A percentile compares a stretch with the other conserved stretches of the same genome.
Conservation (phyloP, 2,888 invertebrate genomes). For the Clunio marinus region DNA sequence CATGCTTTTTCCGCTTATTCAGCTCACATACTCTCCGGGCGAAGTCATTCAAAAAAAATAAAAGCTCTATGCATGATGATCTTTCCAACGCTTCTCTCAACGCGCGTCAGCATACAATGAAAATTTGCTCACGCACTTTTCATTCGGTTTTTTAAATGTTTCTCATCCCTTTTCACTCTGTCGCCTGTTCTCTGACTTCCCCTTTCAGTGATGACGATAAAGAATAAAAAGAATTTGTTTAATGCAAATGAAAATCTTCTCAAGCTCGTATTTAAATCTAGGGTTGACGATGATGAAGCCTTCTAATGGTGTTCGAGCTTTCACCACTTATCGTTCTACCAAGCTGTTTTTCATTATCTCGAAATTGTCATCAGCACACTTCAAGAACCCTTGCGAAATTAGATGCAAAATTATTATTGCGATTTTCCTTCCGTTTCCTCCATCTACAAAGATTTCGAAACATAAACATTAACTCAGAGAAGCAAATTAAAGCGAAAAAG, state of each 20-base stretch:
- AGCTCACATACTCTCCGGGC: background rate
- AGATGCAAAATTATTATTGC: slow-evolving; percentile 34
- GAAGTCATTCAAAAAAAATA: slow-evolving; percentile 8
- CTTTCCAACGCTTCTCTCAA: background rate
- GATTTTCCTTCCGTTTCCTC: slow-evolving; percentile 1
- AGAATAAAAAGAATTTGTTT: background rate
- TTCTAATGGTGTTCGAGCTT: background rate
- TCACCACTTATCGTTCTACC: background rate
- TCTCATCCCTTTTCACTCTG: background rate
- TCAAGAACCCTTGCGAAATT: slow-evolving; percentile 16
- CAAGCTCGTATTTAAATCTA: background rate
- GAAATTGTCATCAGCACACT: slow-evolving; percentile 21
- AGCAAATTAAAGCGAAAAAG: slow-evolving; percentile 1
- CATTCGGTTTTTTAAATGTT: background rate
- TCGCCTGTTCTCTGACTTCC: background rate
- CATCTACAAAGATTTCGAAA: background rate
- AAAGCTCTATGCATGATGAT: background rate
- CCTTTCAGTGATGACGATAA: too few relatives aligned
- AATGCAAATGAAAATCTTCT: background rate
- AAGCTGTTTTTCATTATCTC: slow-evolving; percentile 22
- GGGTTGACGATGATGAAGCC: background rate
- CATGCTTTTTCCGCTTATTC: background rate
- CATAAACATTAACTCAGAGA: background rate
- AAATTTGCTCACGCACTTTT: slow-evolving; percentile 3
- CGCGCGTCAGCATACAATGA: background rate